Evolutionary conservation across 2,888 invertebrate species (phyloP).

Genomic region (Agrochola macilenta): DNA sequence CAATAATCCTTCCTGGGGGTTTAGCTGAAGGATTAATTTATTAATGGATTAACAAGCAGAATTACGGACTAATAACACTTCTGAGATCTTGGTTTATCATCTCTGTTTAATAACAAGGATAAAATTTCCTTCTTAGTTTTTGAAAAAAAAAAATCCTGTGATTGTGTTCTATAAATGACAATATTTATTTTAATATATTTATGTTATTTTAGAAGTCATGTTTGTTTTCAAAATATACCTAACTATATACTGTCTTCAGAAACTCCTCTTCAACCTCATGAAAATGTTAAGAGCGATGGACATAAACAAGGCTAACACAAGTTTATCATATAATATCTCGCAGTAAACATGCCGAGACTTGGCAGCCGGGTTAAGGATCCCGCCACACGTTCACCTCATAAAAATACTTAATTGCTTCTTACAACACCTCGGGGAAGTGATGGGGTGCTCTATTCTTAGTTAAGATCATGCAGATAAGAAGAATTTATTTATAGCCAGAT

Average conservation of each 20-base stretch:
- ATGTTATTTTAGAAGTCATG: no score
- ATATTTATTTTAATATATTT: neutral
- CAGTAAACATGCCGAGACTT: conserved; percentile 50
- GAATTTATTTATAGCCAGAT: conserved; percentile 40
- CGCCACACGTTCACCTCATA: conserved; percentile 62
- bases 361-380: conserved; percentile 53
- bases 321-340: conserved; percentile 60
- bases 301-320: conserved; percentile 52
- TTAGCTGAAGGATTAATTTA: neutral
- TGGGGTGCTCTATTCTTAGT: conserved; percentile 52
- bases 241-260: neutral
- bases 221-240: neutral
- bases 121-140: neutral
- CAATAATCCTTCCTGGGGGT: neutral
- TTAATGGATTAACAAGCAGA: neutral
- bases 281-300: conserved; percentile 40
- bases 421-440: conserved; percentile 56
- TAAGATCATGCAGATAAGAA: conserved; percentile 55
- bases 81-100: neutral
- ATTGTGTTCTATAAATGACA: neutral
- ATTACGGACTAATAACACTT: neutral
- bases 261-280: conserved; percentile 27
- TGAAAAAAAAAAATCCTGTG: no score
- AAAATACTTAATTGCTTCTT: conserved; percentile 61
- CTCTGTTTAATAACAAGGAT: neutral